A percentile compares a stretch with the other conserved stretches of the same genome.
Evolutionary conservation across 2,113 vertebrate species (phyloP).

Genomic region (Ia io): DNA sequence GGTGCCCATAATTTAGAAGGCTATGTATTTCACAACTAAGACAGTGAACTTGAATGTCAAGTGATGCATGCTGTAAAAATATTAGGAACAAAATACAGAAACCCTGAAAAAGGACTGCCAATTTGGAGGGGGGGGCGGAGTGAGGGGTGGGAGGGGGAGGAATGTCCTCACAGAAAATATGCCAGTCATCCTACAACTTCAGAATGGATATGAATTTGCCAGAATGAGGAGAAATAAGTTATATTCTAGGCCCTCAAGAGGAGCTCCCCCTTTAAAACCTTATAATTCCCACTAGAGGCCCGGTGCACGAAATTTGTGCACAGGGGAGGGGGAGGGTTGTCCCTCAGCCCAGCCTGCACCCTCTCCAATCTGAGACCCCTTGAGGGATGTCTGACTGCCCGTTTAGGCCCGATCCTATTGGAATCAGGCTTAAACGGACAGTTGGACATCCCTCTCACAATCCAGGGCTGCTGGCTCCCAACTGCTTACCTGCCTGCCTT

Average conservation of each 20-base stretch:
- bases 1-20: neutral
- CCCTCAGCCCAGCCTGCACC: no score
- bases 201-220: neutral
- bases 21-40: neutral
- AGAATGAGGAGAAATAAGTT: neutral
- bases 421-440: no score
- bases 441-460: no score
- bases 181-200: neutral
- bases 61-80: neutral
- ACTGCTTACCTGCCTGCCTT: no score
- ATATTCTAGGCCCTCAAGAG: neutral
- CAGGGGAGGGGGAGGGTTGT: no score
- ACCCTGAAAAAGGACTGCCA: neutral
- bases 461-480: no score
- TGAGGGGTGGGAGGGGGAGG: fast-evolving
- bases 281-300: neutral
- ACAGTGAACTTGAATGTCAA: neutral
- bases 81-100: neutral
- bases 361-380: no score
- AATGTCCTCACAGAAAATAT: neutral
- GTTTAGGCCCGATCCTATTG: no score
- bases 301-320: no score
- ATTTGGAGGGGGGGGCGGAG: neutral
- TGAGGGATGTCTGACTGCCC: no score
- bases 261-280: neutral